These are phyloP conservation scores for Elegia similella DNA, from an alignment of 2,888 invertebrate species.

Conservation along the genomic window DNA sequence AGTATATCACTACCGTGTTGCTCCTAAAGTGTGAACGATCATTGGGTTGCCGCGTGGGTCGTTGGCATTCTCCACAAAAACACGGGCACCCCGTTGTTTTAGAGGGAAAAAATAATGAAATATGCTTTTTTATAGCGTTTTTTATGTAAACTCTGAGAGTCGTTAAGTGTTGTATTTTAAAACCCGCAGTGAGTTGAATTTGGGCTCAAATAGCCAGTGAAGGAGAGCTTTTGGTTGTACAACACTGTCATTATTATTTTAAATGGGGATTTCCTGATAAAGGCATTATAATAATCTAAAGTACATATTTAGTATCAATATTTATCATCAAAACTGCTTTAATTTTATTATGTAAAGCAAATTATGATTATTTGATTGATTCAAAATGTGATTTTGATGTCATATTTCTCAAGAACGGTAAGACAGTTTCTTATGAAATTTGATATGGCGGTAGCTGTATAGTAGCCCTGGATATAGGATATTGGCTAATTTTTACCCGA, in stretches of 20 bases:
- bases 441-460: too few relatives aligned
- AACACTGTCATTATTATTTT: not conserved
- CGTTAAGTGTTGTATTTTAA: conserved; percentile 61
- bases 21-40: conserved; percentile 77
- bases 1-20: conserved; percentile 65
- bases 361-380: too few relatives aligned
- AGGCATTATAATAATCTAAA: not conserved
- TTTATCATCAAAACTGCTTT: too few relatives aligned
- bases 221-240: conserved; percentile 28
- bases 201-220: conserved; percentile 34
- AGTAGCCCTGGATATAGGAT: too few relatives aligned
- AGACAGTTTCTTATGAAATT: too few relatives aligned
- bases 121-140: conserved; percentile 69
- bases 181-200: conserved; percentile 56
- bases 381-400: too few relatives aligned
- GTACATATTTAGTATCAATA: too few relatives aligned
- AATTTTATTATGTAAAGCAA: too few relatives aligned
- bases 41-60: conserved; percentile 61
- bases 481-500: too few relatives aligned
- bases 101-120: conserved; percentile 75
- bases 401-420: too few relatives aligned
- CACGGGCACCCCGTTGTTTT: conserved; percentile 77
- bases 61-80: conserved; percentile 72
- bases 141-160: conserved; percentile 65
- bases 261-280: not conserved